These are phyloP conservation scores for Cyprinodon brontotheroides DNA, from an alignment of 2,113 vertebrate genomes.

Conservation along the genomic window DNA sequence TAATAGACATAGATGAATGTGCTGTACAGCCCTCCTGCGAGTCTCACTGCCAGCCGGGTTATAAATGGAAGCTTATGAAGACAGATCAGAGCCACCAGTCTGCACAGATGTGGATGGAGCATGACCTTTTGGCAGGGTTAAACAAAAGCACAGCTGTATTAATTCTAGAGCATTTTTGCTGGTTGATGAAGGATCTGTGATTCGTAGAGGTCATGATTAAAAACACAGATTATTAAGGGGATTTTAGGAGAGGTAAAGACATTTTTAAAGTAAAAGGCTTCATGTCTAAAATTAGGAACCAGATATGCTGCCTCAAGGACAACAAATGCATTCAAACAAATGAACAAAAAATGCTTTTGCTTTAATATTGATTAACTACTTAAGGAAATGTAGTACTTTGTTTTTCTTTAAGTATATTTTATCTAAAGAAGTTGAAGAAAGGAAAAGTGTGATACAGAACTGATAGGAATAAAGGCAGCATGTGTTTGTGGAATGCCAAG, in stretches of 20 bases:
- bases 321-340: background rate
- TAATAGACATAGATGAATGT: constrained; percentile 45
- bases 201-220: background rate
- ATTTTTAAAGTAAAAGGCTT: background rate
- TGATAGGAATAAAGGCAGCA: constrained; percentile 7
- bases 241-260: background rate
- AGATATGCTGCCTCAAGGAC: background rate
- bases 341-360: background rate
- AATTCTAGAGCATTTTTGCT: background rate
- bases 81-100: constrained; percentile 26
- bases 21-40: constrained; percentile 25
- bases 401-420: background rate
- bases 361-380: background rate
- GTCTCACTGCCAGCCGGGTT: constrained; percentile 38
- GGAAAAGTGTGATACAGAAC: background rate
- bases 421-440: background rate
- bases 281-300: background rate
- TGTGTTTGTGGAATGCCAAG: constrained; percentile 2
- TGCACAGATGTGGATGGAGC: constrained; percentile 20
- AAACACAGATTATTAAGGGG: background rate
- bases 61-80: constrained; percentile 45
- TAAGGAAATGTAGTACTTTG: background rate
- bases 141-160: background rate
- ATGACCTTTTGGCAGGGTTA: constrained; percentile 14
- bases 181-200: background rate